Percentiles rank a stretch among this genome's conserved stretches.
These are phyloP conservation scores for Lophura nycthemera DNA, from an alignment of 2,113 vertebrate species.

Conservation along the genomic window DNA sequence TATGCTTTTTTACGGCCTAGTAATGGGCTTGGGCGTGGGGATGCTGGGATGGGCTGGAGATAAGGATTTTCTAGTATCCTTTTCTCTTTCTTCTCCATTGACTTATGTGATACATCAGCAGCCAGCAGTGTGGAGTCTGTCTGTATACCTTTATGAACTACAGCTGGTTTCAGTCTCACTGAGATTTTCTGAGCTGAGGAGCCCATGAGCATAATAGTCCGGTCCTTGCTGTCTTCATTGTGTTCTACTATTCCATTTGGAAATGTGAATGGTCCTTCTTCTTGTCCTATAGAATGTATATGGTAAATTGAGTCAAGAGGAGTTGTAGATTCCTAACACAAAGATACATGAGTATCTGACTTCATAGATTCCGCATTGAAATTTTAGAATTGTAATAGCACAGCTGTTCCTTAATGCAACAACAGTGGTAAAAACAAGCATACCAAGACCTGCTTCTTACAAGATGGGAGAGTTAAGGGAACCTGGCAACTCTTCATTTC, in stretches of 20 bases:
- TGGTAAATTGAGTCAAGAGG: neutral
- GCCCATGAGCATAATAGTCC: constrained; percentile 86
- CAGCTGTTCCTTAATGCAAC: neutral
- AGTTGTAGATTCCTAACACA: neutral
- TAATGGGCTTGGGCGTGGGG: constrained; percentile 87
- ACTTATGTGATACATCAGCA: neutral
- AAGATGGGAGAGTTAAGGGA: neutral
- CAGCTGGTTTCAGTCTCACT: constrained; percentile 75
- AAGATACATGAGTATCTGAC: neutral
- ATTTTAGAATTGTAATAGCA: neutral
- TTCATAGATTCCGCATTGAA: neutral
- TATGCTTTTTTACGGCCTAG: constrained; percentile 86
- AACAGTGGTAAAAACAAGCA: neutral
- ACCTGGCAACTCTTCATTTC: neutral
- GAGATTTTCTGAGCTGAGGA: constrained; percentile 79
- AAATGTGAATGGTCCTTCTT: constrained; percentile 86
- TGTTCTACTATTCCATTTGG: constrained; percentile 77
- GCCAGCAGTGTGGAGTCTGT: constrained; percentile 77
- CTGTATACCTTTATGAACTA: constrained; percentile 87
- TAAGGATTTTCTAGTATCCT: constrained; percentile 64
- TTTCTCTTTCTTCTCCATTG: constrained; percentile 51
- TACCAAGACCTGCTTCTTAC: neutral
- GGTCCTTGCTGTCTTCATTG: constrained; percentile 81
- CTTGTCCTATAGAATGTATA: constrained; percentile 75
- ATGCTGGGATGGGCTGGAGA: constrained; percentile 68